These are phyloP conservation scores for Coleophora deauratella DNA, from an alignment of 2,888 invertebrate species.

Conservation along the genomic window DNA sequence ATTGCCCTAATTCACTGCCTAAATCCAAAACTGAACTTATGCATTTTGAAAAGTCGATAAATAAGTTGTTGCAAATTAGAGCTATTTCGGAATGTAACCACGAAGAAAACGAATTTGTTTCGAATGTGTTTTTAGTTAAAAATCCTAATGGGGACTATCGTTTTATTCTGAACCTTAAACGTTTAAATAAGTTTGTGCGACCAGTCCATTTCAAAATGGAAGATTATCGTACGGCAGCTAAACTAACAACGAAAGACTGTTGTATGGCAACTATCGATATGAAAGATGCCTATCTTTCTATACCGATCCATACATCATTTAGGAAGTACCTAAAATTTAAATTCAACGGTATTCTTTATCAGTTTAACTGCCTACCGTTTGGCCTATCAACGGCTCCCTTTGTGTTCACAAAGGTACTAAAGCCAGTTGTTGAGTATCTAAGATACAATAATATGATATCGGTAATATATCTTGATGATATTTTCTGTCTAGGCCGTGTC, in stretches of 20 bases:
- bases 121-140: conserved; percentile 10
- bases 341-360: conserved; percentile 5
- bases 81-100: conserved; percentile 3
- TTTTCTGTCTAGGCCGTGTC: background rate
- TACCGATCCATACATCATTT: background rate
- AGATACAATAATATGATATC: background rate
- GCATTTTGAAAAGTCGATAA: conserved; percentile 1
- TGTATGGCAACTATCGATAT: conserved; percentile 12
- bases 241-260: conserved; percentile 7
- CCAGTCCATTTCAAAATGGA: conserved; percentile 14
- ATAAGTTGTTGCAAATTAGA: conserved; percentile 1
- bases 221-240: conserved; percentile 12
- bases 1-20: background rate
- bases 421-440: background rate
- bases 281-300: too few relatives aligned
- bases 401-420: conserved; percentile 13
- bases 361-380: conserved; percentile 16
- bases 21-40: conserved; percentile 1
- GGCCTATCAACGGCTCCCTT: conserved; percentile 15
- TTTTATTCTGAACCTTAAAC: conserved; percentile 9
- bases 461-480: background rate
- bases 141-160: conserved; percentile 7
- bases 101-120: too few relatives aligned
- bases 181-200: conserved; percentile 6
- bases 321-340: conserved; percentile 12